These are phyloP conservation scores for Helleia helle DNA, from an alignment of 2,888 invertebrate species.

Conservation along the genomic window DNA sequence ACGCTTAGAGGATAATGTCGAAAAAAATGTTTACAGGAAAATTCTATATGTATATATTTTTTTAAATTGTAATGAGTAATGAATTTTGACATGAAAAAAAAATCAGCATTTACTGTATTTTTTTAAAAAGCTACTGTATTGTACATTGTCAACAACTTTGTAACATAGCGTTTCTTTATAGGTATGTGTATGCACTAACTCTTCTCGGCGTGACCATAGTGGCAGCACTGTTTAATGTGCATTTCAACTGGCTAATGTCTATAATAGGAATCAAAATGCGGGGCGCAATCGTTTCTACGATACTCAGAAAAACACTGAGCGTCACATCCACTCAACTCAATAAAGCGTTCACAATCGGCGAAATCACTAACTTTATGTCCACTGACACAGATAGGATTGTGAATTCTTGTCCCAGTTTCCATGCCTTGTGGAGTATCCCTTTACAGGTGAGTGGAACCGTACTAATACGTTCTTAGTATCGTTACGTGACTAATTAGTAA, in stretches of 20 bases:
- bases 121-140: too few species aligned
- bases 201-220: constrained; percentile 64
- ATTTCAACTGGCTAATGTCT: constrained; percentile 92
- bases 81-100: too few species aligned
- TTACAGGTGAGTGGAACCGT: constrained; percentile 85
- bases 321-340: constrained; percentile 61
- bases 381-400: constrained; percentile 96
- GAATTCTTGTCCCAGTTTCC: constrained; percentile 96
- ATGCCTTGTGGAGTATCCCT: constrained; percentile 97
- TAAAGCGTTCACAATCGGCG: constrained; percentile 78
- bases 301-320: constrained; percentile 73
- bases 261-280: constrained; percentile 90
- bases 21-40: too few species aligned
- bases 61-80: too few species aligned
- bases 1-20: too few species aligned
- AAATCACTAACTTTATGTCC: constrained; percentile 97
- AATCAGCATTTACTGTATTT: too few species aligned
- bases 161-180: constrained; percentile 27
- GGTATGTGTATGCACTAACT: constrained; percentile 56
- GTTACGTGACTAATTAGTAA: too few species aligned
- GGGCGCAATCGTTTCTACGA: constrained; percentile 85
- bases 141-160: too few species aligned
- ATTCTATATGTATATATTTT: too few species aligned
- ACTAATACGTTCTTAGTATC: neutral
- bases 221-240: constrained; percentile 83